Evolutionary conservation across 1,140 invertebrate species (phyloP).

Genomic region (Lycorma delicatula): DNA sequence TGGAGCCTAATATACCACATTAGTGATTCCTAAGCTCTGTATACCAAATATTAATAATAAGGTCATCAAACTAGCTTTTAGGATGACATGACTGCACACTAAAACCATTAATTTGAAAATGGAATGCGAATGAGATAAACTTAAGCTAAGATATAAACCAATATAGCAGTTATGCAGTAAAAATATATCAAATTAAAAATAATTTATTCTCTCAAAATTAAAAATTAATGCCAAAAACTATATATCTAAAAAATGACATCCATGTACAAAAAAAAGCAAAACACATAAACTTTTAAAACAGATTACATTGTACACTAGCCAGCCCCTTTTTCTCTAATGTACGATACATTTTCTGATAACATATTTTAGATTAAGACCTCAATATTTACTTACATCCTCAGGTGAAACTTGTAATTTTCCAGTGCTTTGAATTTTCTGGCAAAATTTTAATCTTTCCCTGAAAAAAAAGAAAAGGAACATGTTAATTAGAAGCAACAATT

Average conservation of each 20-base stretch:
- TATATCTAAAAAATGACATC: conserved; percentile 1
- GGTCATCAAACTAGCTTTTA: too few species aligned
- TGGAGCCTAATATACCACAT: too few species aligned
- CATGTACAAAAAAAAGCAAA: not conserved
- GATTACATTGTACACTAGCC: not conserved
- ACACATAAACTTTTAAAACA: not conserved
- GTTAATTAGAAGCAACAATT: too few species aligned
- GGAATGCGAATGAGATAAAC: too few species aligned
- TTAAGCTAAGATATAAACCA: too few species aligned
- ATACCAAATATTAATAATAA: too few species aligned
- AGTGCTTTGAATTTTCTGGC: conserved; percentile 46
- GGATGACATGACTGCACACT: too few species aligned
- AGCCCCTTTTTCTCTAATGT: not conserved
- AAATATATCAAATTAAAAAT: too few species aligned
- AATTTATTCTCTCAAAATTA: not conserved
- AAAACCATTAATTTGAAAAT: too few species aligned
- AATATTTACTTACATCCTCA: conserved; percentile 33
- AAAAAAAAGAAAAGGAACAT: conserved; percentile 15
- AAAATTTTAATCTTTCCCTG: conserved; percentile 27
- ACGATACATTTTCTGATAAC: not conserved
- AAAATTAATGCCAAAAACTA: not conserved
- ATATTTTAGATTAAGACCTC: not conserved
- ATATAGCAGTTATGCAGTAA: too few species aligned
- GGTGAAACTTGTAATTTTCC: conserved; percentile 67
- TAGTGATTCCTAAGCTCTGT: too few species aligned